Evolutionary conservation across 2,888 invertebrate genomes (phyloP), one percentile per base, ranked within the genome.

Genomic region (Eurois occulta): DNA sequence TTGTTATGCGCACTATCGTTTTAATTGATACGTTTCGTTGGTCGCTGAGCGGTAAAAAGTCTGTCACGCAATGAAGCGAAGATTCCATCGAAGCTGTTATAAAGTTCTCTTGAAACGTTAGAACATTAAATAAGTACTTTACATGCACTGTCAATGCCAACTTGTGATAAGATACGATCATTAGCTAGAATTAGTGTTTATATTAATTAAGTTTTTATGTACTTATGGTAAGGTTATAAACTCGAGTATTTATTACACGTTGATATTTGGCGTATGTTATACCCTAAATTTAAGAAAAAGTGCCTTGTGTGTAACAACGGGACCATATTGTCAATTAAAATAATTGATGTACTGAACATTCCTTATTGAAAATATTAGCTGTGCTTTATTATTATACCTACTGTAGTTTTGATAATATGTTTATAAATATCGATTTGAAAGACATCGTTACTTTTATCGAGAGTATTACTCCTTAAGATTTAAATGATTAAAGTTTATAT

Each of bases 271-370:
- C 81, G 77, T 80, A 80, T 81, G 75, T 85, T 88, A 86, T 82
- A 81, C 78, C 72, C 84, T 90, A 90, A 89, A 89, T 86, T 88
- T 88, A 86, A 88, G 84, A 80, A 85, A 87, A 93, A 93, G 96
- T 95, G 95, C 95, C 95, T 95, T 95, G 90, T 91, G 89, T 93
- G 81, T 90, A 91, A 92, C 91, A 87, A 91, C 89, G 94, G 95
- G 95, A 95, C 93, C 94, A 94, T 85, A 83, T 89, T 94, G 91
- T 95, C 93, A 94, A 94, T 94, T 94, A 91, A 78, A 87, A 85
- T 89, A 92, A 92, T 93, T 93, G 92, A 94, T 93, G 93, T 93
- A 95, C 94, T 94, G 93, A 95, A 96, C 96, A 96, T 96, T 96
- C 96, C 96, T 94, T 94, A 91, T 90, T 87, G 86, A 91, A 92